Evolutionary conservation across 2,113 vertebrate species (phyloP), one percentile per base, ranked within the genome.

Genomic region (Tylochromis polylepis): DNA sequence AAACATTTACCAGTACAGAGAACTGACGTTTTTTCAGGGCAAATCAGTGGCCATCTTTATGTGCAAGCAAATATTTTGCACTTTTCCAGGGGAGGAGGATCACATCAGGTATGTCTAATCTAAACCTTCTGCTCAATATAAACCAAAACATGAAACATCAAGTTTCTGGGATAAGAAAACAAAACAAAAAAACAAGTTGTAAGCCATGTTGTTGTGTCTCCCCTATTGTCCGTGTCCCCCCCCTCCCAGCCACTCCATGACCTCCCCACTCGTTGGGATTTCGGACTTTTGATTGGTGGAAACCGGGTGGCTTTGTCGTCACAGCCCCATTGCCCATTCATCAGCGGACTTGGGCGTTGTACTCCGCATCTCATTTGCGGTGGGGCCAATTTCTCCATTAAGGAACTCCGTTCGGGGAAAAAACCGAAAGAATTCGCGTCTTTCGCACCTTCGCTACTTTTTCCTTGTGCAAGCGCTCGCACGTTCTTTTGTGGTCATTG

Each of bases 301-400:
- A 86, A 84, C 90, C 82, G 91, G 93, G 55, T 91, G 93, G 92
- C 94, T 93, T 90, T 97, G 97, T 95, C 97, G 97, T 99, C 98
- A 98, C 93, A 96, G 96, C 95, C 96, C 79, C 95, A 85, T 95
- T 95, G 96, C 96, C 98, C 98, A 98, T 98, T 99, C 98, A 99
- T 97, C 97, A 96, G 97, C 93, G 96, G 97, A 97, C 97, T 98
- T 97, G 98, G 98, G 98, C 98, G 98, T 99, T 99, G 98, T 98
- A 98, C 97, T 97, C 96, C 96, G 98, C 98, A 99, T 99, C 98
- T 99, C 98, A 99, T 99, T 99, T 99, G 97, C 97, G 96, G 97
- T 96, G 96, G 97, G 97, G 97, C 97, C 98, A 97, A 98, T 98
- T 98, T 98, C 97, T 98, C 97, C 97, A 97, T 97, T 97, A 98